Evolutionary conservation across 2,113 vertebrate genomes (phyloP), one percentile per base, ranked within the genome.

Genomic region (Otus sunia): DNA sequence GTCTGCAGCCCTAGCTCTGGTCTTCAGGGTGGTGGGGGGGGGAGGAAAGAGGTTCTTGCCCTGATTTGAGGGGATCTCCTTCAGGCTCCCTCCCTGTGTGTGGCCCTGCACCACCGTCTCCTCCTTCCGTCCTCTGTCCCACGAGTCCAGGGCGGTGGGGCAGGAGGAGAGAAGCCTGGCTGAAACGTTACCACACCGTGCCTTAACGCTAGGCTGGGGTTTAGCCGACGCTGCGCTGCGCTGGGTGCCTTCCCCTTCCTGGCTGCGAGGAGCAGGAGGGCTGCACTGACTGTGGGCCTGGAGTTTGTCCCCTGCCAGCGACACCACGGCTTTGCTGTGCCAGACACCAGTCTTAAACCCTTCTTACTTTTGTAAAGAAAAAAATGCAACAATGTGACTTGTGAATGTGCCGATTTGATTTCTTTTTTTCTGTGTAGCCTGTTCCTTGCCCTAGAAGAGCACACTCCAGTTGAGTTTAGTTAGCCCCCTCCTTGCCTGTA

Each of bases 401-500:
- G 41, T 49, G 80, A 78, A 92, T 36, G 60, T 56, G 67, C 37
- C 9, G 23, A 47, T 64, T 60, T n/a, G 29, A 36, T 60, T 73
- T n/a, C 17, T 56, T 64, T 75, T 29, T 37, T 37, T n/a, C 34
- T 26, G 14, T 34, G 52, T 14, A 68, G 52, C 59, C 67, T 43
- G 2, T 34, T 63, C 72, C 69, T n/a, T 64, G n/a, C 52, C 68
- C 22, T 15, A 49, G 21, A 13, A 62, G 68, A 50, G 60, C 58
- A 47, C 73, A 20, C 60, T 89, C 60, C 88, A 12, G 1, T 2
- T 4, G 34, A 22, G n/a, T 5, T 17, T 1, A 17, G 53, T 50
- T 45, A 14, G 4, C 50, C 47, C 49, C 27, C 9, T 63, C 59
- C 59, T 68, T 36, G 22, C 36, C 74, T 97, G 95, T 97, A 97